phyloP scores from a whole-genome alignment of 2,113 vertebrate species.

The Arvicanthis niloticus region DNA sequence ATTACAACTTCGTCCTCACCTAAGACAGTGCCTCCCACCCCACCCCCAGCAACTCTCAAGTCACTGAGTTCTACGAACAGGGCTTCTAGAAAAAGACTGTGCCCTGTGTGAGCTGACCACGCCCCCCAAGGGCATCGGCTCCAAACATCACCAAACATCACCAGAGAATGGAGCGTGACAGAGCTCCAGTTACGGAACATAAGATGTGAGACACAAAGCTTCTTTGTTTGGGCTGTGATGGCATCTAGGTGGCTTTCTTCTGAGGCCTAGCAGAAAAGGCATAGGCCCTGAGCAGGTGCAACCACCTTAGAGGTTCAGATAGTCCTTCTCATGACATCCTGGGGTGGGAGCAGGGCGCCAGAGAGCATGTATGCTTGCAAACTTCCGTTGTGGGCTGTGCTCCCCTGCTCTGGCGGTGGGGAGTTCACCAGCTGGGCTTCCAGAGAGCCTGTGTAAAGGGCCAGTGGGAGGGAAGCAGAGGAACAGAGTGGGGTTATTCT shows the following conservation, averaged over 20 bases:
- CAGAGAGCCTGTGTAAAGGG: not conserved
- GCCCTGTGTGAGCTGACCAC: not conserved
- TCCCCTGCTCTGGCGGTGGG: not conserved
- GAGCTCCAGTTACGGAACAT: slow-evolving; percentile 57
- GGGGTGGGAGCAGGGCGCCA: not conserved
- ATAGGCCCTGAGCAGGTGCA: not conserved
- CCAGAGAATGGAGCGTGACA: not conserved
- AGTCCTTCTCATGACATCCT: not conserved
- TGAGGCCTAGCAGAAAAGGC: slow-evolving; percentile 47
- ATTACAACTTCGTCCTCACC: slow-evolving; percentile 16
- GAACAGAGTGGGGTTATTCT: not conserved
- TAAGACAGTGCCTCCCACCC: not conserved
- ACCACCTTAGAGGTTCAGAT: not conserved
- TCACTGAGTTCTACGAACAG: slow-evolving; percentile 9
- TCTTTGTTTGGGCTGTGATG: slow-evolving; percentile 46
- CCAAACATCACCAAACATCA: slow-evolving; percentile 28
- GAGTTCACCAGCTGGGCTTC: not conserved
- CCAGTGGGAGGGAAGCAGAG: not conserved
- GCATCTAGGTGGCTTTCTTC: not conserved
- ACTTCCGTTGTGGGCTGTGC: not conserved
- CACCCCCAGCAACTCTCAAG: not conserved
- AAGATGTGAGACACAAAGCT: slow-evolving; percentile 49
- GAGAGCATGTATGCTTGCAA: fast-evolving
- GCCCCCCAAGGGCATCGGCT: not conserved
- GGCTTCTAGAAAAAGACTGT: not conserved